These are phyloP conservation scores for Siderastrea radians DNA, from an alignment of 92 coral and sea anemone species.

Conservation along the genomic window DNA sequence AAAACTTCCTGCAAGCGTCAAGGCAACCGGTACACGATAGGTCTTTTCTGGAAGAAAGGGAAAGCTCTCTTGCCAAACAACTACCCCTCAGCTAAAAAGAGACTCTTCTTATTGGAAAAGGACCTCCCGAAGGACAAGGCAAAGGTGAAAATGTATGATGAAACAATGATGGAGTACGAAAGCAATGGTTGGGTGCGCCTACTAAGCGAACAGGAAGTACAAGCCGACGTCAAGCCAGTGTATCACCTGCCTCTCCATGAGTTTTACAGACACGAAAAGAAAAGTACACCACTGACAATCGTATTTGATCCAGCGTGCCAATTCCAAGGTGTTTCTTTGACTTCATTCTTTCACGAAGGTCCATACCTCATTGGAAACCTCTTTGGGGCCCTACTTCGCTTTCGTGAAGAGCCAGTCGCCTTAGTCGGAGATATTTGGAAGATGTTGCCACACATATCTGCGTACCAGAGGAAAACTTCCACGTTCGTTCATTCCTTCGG, in stretches of 20 bases:
- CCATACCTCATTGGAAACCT: conserved; percentile 64
- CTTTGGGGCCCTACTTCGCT: conserved; percentile 56
- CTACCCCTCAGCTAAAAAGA: conserved; percentile 39
- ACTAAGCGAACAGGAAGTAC: conserved; percentile 29
- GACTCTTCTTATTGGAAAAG: conserved; percentile 40
- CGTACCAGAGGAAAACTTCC: conserved; percentile 47
- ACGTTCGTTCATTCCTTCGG: conserved; percentile 63
- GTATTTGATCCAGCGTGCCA: conserved; percentile 67
- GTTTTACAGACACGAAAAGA: conserved; percentile 32
- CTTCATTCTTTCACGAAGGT: conserved; percentile 32
- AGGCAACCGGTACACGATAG: conserved; percentile 27
- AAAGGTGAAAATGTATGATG: conserved; percentile 51
- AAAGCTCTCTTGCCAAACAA: conserved; percentile 49
- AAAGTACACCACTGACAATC: conserved; percentile 46
- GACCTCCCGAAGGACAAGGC: conserved; percentile 29
- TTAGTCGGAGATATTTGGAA: conserved; percentile 64
- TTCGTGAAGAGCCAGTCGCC: conserved; percentile 64
- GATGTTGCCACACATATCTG: conserved; percentile 72
- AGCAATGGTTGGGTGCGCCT: conserved; percentile 42
- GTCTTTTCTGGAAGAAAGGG: conserved; percentile 58
- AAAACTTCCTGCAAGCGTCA: conserved; percentile 34
- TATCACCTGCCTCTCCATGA: conserved; percentile 57
- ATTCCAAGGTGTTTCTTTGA: conserved; percentile 45
- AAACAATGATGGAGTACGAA: conserved; percentile 35
- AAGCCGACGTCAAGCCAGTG: conserved; percentile 51